phyloP scores from a whole-genome alignment of 2,888 invertebrate species.

The Camptogramma bilineatum region DNA sequence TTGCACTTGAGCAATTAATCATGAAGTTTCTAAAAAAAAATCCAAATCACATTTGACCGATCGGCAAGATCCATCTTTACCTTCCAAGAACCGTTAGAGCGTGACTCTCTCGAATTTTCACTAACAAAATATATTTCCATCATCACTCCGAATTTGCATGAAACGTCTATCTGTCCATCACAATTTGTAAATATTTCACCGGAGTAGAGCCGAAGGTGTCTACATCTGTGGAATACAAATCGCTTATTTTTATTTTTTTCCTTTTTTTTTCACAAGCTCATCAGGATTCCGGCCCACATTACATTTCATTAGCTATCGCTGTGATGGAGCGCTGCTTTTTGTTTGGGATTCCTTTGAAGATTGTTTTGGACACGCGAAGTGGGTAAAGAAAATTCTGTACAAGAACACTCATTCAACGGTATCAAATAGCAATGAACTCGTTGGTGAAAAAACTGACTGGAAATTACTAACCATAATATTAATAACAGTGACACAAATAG shows the following conservation, averaged over 20 bases:
- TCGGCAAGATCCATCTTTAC: slow-evolving; percentile 5
- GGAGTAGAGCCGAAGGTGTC: slow-evolving; percentile 34
- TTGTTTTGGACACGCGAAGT: neutral
- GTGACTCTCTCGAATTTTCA: slow-evolving; percentile 11
- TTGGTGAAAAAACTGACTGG: neutral
- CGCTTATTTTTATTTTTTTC: slow-evolving; percentile 40
- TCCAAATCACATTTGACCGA: slow-evolving; percentile 2
- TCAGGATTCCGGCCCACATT: slow-evolving; percentile 47
- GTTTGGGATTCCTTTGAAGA: neutral
- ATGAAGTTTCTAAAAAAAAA: neutral
- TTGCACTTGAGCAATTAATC: neutral
- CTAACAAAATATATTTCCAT: slow-evolving; percentile 25
- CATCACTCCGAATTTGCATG: slow-evolving; percentile 38
- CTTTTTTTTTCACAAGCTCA: slow-evolving; percentile 33
- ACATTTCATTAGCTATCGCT: slow-evolving; percentile 43
- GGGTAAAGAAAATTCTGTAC: neutral
- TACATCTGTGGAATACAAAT: slow-evolving; percentile 42
- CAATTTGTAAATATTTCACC: slow-evolving; percentile 59
- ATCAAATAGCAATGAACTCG: neutral
- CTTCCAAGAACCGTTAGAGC: neutral
- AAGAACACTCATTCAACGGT: neutral
- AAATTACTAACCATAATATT: neutral
- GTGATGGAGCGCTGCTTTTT: slow-evolving; percentile 23
- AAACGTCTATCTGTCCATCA: slow-evolving; percentile 55
- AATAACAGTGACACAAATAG: neutral